Evolutionary conservation across 2,888 invertebrate species (phyloP).

Genomic region (Limnephilus lunatus): DNA sequence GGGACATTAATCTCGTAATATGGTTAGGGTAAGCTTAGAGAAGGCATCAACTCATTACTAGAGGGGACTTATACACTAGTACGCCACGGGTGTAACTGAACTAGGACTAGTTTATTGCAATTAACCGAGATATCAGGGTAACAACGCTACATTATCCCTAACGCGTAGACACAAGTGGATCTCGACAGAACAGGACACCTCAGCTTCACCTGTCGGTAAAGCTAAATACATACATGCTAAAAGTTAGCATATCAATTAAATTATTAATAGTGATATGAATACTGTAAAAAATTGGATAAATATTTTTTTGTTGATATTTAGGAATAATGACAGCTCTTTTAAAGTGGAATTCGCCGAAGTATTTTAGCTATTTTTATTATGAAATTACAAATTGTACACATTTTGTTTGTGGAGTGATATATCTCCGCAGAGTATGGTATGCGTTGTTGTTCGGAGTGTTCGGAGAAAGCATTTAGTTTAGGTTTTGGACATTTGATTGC

Average conservation of each 20-base stretch:
- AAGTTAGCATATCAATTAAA: slow-evolving; percentile 48
- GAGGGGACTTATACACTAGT: slow-evolving; percentile 7
- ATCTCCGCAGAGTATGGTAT: not conserved
- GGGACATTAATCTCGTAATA: slow-evolving; percentile 21
- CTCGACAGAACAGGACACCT: slow-evolving; percentile 24
- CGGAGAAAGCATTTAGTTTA: slow-evolving; percentile 20
- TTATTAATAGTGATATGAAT: slow-evolving; percentile 29
- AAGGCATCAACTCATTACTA: not conserved
- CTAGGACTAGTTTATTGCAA: slow-evolving; percentile 53
- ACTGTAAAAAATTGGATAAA: slow-evolving; percentile 33
- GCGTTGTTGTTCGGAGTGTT: not conserved
- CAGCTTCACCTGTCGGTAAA: slow-evolving; percentile 4
- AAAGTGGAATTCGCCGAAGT: slow-evolving; percentile 29
- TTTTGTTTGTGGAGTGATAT: not conserved
- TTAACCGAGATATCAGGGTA: slow-evolving; percentile 61
- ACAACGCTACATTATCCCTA: slow-evolving; percentile 48
- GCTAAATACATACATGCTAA: slow-evolving; percentile 34
- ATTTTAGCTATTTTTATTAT: slow-evolving; percentile 46
- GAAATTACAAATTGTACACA: slow-evolving; percentile 19
- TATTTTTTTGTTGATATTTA: slow-evolving; percentile 49
- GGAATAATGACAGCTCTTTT: slow-evolving; percentile 34
- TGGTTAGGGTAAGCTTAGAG: slow-evolving; percentile 16
- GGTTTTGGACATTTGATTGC: not conserved
- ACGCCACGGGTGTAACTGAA: not conserved
- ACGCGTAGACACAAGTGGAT: slow-evolving; percentile 38